Percentiles rank a stretch among this genome's conserved stretches.
Conservation (phyloP, 2,113 vertebrate species). For the Gallinago media region DNA sequence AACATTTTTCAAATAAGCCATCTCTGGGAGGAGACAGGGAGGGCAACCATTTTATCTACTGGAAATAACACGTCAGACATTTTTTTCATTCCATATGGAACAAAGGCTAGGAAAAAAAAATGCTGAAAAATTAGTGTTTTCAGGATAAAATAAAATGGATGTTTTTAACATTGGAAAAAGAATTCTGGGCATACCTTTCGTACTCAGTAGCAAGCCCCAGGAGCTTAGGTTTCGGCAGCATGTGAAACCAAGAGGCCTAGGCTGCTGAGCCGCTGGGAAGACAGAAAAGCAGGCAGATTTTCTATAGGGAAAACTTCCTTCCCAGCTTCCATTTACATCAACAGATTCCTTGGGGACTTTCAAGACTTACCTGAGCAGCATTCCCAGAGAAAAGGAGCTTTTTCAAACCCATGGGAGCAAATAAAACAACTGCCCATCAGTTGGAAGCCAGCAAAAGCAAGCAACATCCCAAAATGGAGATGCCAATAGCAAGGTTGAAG, state of each 20-base stretch:
- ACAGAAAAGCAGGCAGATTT: neutral
- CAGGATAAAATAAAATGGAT: neutral
- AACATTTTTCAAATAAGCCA: conserved; percentile 16
- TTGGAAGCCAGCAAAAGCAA: neutral
- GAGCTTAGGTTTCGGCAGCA: neutral
- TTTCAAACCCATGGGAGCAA: neutral
- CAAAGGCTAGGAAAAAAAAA: neutral
- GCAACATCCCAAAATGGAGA: neutral
- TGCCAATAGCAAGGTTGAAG: neutral
- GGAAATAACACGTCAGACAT: conserved; percentile 26
- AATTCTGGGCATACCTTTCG: neutral
- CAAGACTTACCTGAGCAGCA: neutral
- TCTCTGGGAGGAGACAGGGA: neutral
- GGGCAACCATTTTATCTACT: conserved; percentile 3
- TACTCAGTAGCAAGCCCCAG: neutral
- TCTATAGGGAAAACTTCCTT: neutral
- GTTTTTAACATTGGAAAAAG: neutral
- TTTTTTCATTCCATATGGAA: conserved; percentile 28
- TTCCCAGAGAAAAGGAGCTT: neutral
- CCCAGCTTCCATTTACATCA: neutral
- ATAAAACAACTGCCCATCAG: neutral
- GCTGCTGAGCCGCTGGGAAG: neutral
- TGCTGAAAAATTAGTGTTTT: neutral
- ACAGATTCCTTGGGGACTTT: neutral
- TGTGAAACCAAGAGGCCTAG: neutral